phyloP scores from a whole-genome alignment of 2,888 invertebrate species.

The Octodonta nipae region DNA sequence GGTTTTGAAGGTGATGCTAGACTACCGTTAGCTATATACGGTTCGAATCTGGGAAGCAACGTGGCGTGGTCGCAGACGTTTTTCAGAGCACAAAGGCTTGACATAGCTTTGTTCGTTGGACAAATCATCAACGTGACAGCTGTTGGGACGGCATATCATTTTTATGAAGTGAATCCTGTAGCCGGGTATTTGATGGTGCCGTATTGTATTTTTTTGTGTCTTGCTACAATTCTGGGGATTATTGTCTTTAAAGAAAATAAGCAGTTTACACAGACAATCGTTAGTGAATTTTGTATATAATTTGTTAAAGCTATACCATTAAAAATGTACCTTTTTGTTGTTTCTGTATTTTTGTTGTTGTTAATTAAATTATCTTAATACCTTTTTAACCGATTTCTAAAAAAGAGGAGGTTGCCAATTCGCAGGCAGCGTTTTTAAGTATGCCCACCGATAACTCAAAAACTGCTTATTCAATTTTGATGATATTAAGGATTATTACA shows the following conservation, averaged over 20 bases:
- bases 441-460: too few relatives aligned
- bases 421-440: too few relatives aligned
- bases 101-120: conserved; percentile 52
- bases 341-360: too few relatives aligned
- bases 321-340: too few relatives aligned
- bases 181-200: conserved; percentile 60
- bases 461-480: too few relatives aligned
- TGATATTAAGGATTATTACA: too few relatives aligned
- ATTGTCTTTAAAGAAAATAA: conserved; percentile 50
- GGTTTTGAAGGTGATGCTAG: conserved; percentile 53
- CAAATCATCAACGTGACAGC: conserved; percentile 45
- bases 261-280: too few relatives aligned
- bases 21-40: conserved; percentile 58
- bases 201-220: conserved; percentile 59
- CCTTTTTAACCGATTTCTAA: too few relatives aligned
- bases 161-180: conserved; percentile 47
- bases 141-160: conserved; percentile 43
- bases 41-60: conserved; percentile 61
- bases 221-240: conserved; percentile 58
- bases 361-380: too few relatives aligned
- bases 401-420: too few relatives aligned
- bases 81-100: conserved; percentile 57
- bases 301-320: too few relatives aligned
- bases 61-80: conserved; percentile 81
- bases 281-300: too few relatives aligned